Conservation (phyloP, 2,888 invertebrate species). For the Parasteatoda lunata region DNA sequence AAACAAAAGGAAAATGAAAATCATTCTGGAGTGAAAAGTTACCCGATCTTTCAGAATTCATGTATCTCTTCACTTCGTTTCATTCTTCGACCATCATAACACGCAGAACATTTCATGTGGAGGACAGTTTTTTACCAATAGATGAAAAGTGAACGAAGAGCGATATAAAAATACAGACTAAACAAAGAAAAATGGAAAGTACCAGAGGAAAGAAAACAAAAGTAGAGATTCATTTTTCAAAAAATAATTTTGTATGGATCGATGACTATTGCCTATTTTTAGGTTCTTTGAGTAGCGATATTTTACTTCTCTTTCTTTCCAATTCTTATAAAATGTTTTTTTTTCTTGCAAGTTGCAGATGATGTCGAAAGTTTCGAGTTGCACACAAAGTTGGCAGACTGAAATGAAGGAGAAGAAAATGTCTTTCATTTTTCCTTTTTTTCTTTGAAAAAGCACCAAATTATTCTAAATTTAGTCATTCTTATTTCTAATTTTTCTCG, state of each 20-base stretch:
- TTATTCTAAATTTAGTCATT: neutral
- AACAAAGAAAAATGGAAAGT: neutral
- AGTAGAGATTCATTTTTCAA: neutral
- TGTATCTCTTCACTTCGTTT: constrained; percentile 1
- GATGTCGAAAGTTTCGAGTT: neutral
- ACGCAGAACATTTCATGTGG: neutral
- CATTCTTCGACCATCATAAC: neutral
- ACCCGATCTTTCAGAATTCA: neutral
- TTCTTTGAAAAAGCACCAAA: neutral
- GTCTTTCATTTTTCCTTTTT: too few relatives aligned
- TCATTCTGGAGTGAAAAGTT: neutral
- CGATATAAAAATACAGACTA: neutral
- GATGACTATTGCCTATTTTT: neutral
- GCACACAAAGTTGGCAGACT: neutral
- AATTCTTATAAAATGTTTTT: neutral
- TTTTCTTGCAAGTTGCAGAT: neutral
- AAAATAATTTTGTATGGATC: neutral
- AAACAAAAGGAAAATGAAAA: neutral
- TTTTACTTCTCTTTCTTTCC: neutral
- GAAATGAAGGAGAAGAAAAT: neutral
- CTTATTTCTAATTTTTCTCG: neutral
- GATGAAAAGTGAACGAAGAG: neutral
- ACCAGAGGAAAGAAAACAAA: neutral
- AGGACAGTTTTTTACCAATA: neutral
- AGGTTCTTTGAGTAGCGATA: neutral